Evolutionary conservation across 2,797 vertebrate species (phyloP), one percentile per base, ranked within the genome.

Genomic region (Gymnothorax javanicus): DNA sequence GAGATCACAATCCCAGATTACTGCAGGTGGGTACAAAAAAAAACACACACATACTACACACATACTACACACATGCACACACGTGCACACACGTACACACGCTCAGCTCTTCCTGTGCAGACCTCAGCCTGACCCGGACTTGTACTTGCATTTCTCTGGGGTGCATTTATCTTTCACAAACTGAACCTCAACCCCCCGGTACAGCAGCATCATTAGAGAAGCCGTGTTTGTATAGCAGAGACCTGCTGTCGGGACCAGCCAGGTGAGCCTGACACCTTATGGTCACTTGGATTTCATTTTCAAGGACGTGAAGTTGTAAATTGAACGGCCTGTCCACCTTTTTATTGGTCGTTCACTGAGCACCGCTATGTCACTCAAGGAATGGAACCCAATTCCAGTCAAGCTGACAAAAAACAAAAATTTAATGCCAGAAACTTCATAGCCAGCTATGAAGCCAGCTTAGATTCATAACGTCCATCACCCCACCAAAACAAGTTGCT

Each of bases 1-100:
- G 87, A 93, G 95, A 85, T 95, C 95, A 81, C 95, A 96, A 91
- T 95, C 95, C 2, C 96, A 96, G 86, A 94, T 95, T 50, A 91
- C 94, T 52, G 90, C 95, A 92, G 96, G 96, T 96, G 59, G 43
- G 85, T 84, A 25, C 67, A 88, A 84, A 1, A 33, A 1, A 69
- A 73, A 9, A n/a, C 43, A 58, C 27, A 73, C 69, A 52, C 43
- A 3, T 79, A 87, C 3, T n/a, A 73, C 64, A 56, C 9, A 71
- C 23, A 64, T 27, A 13, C 84, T 23, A 64, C 20, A 23, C 60
- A 62, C 60, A 62, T 20, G 7, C 60, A n/a, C 62, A 67, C 62
- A 8, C 23, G 8, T 15, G 1, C 23, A 7, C 17, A 5, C 20
- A 64, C 1, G 4, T 23, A 73, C 69, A 73, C n/a, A 73, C 25